Evolutionary conservation across 2,113 vertebrate genomes (phyloP), one percentile per base, ranked within the genome.

Genomic region (Gnathonemus longibarbis): DNA sequence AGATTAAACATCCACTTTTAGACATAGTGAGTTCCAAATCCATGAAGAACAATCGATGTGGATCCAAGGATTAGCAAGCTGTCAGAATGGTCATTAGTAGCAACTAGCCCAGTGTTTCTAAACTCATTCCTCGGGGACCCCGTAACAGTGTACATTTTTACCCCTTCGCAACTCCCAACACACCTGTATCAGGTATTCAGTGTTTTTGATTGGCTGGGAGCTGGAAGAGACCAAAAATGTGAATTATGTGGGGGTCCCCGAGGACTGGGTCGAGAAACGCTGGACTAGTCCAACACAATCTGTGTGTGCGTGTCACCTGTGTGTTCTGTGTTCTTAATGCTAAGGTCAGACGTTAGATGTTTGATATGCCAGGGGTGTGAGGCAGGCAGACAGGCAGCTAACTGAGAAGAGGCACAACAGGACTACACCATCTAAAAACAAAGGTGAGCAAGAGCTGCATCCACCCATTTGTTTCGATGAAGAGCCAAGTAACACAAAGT

Each of bases 401-500:
- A 15, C 87, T 49, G 70, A 31, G 27, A 88, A 85, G 87, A 45
- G 58, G 90, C 89, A 89, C 88, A 87, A 90, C 90, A 91, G 50
- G 35, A 58, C 56, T 24, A 89, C 89, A 80, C 52, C 53, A 66
- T 89, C 62, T 85, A 89, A 91, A 91, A 93, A 93, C 90, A 92
- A 89, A 92, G 89, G 87, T 90, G 56, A 91, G 84, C 88, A 91
- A 90, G 88, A 53, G 88, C 84, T 90, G 92, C 93, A 94, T 94
- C 93, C 92, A 92, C 89, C 89, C 90, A 90, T 93, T 94, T 95
- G 92, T 94, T 94, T 93, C 91, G 90, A 91, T 91, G 89, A 91
- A 87, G 89, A 90, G 89, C 56, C 56, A 74, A 89, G 31, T 85
- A 66, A 93, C 89, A 91, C 80, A 92, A 77, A 92, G 90, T 85